phyloP scores from a whole-genome alignment of 1,140 invertebrate genomes.

The Whitmania pigra region DNA sequence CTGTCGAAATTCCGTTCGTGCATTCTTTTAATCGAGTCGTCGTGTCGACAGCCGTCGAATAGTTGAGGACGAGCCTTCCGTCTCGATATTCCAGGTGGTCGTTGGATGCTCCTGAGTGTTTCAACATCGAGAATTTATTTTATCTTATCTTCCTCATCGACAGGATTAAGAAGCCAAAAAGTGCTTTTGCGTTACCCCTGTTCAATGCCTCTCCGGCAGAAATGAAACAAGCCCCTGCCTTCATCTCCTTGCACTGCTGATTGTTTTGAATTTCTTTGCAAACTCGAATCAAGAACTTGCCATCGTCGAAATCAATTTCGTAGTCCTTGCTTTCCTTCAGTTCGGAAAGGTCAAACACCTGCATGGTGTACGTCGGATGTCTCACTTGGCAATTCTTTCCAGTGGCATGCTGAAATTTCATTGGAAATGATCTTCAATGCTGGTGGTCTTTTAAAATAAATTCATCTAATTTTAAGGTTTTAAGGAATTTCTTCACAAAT shows the following conservation, averaged over 20 bases:
- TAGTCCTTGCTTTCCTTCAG: slow-evolving; percentile 3
- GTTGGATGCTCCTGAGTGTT: not conserved
- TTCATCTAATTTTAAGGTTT: too few species aligned
- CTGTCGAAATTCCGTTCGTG: not conserved
- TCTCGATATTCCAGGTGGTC: not conserved
- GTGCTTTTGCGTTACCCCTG: not conserved
- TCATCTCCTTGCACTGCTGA: not conserved
- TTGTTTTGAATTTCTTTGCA: not conserved
- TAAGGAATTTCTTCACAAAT: too few species aligned
- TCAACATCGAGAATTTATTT: not conserved
- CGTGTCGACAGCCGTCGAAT: not conserved
- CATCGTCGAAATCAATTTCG: not conserved
- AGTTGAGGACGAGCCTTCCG: not conserved
- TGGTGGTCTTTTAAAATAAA: not conserved
- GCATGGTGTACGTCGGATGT: not conserved
- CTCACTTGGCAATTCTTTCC: not conserved
- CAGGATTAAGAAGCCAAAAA: not conserved
- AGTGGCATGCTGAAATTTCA: not conserved
- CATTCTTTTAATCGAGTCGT: not conserved
- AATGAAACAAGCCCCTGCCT: slow-evolving; percentile 5
- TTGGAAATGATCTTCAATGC: not conserved
- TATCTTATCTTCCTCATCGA: not conserved
- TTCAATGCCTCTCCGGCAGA: not conserved
- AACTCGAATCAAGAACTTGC: not conserved
- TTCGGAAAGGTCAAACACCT: not conserved